Conservation (phyloP, 2,797 vertebrate species). For the Gallirallus australis region DNA sequence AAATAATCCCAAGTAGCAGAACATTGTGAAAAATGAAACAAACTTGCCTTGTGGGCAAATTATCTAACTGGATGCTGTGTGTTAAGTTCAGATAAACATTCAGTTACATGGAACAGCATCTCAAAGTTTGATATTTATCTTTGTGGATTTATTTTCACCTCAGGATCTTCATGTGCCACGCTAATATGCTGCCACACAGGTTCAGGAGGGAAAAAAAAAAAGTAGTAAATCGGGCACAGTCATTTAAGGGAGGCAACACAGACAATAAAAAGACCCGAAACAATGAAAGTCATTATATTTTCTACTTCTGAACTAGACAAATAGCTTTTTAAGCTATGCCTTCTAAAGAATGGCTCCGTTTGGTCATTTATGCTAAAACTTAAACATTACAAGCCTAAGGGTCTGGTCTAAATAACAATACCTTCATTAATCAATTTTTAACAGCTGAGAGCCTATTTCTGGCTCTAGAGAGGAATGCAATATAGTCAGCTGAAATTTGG, state of each 20-base stretch:
- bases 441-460: conserved; percentile 44
- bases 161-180: conserved; percentile 45
- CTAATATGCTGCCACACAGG: conserved; percentile 3
- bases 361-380: conserved; percentile 45
- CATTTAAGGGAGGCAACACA: neutral
- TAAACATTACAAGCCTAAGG: conserved; percentile 41
- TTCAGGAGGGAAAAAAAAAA: neutral
- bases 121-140: conserved; percentile 60
- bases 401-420: conserved; percentile 55
- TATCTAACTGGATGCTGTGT: conserved; percentile 53
- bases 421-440: conserved; percentile 60
- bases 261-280: neutral
- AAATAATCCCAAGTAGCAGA: conserved; percentile 68
- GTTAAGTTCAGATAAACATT: conserved; percentile 57
- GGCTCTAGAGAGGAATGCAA: conserved; percentile 34
- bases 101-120: conserved; percentile 21
- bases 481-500: conserved; percentile 35
- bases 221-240: neutral
- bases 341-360: neutral
- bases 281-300: conserved; percentile 23
- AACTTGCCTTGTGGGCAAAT: conserved; percentile 64
- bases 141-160: conserved; percentile 62
- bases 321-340: conserved; percentile 7
- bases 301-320: conserved; percentile 46
- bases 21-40: conserved; percentile 56